Evolutionary conservation across 1,140 invertebrate genomes (phyloP), one percentile per base, ranked within the genome.

Genomic region (Drosophila ohnishii): DNA sequence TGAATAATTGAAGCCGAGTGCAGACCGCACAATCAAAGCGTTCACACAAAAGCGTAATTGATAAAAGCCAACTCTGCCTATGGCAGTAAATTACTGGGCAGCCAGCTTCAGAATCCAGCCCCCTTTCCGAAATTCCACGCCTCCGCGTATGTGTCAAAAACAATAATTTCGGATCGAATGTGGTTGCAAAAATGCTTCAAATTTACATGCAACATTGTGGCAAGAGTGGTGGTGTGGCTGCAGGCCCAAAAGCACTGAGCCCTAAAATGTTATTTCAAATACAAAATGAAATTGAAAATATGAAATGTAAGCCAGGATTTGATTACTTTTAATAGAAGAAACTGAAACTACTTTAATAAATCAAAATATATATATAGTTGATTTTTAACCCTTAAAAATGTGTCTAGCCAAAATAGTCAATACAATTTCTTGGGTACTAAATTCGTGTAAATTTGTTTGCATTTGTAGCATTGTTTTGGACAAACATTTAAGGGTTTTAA

Each of bases 1-100:
- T 78, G 76, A 78, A 78, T 78, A 73, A 78, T 78, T 78, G 60
- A 66, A 66, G 58, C 44, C 50, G 66, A 77, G 74, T 58, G 65
- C 58, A 42, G 45, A 77, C 75, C 75, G 53, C 74, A 77, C 75
- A 77, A 77, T 70, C 74, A 77, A 77, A 77, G 45, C 42, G 42
- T 55, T 64, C 75, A 50, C 65, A 77, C 74, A 70, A 63, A 71
- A 53, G 50, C 57, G 50, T 77, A 77, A 77, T 77, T 77, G 73
- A 76, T 69, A 76, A 77, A 69, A 76, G 73, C 53, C 63, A 69
- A 77, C 50, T 35, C 16, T 51, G 62, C 39, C 74, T 50, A 25
- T 40, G 34, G 50, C 57, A 66, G 62, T 75, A 66, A 65, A 66
- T 75, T 75, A 75, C 61, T 75, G 61, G 44, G n/a, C 6, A 55